Percentiles rank a stretch among this genome's conserved stretches.
Evolutionary conservation across 2,113 vertebrate genomes (phyloP).

Genomic region (Diglossa brunneiventris): DNA sequence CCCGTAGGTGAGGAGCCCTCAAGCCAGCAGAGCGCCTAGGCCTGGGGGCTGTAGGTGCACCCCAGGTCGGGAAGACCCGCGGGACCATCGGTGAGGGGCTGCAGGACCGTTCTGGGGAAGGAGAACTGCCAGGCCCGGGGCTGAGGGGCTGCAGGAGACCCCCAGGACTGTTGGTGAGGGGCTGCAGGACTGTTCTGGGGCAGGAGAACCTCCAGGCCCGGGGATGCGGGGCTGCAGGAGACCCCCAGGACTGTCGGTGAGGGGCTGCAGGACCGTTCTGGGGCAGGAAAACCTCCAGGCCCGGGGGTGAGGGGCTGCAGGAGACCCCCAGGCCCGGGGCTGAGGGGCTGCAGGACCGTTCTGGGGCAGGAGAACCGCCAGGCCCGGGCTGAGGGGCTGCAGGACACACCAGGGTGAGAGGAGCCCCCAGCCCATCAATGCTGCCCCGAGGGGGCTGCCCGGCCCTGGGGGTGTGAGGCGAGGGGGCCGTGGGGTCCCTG

Average conservation of each 20-base stretch:
- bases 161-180: background rate
- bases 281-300: background rate
- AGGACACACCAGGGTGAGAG: background rate
- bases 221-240: background rate
- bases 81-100: background rate
- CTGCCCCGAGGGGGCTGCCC: background rate
- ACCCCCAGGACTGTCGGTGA: background rate
- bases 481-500: rapidly evolving
- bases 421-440: rapidly evolving
- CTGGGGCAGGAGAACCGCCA: background rate
- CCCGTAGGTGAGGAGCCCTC: background rate
- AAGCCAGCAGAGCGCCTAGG: background rate
- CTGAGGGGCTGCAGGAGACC: background rate
- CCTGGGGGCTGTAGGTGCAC: background rate
- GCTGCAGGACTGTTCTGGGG: background rate
- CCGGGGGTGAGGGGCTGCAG: background rate
- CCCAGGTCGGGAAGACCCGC: no score
- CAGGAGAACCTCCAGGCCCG: background rate
- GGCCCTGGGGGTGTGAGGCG: rapidly evolving
- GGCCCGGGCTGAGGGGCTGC: background rate
- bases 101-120: background rate
- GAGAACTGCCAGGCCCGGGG: background rate
- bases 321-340: background rate
- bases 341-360: background rate
- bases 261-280: background rate